Evolutionary conservation across 2,113 vertebrate genomes (phyloP).

Genomic region (Tachuris rubrigastra): DNA sequence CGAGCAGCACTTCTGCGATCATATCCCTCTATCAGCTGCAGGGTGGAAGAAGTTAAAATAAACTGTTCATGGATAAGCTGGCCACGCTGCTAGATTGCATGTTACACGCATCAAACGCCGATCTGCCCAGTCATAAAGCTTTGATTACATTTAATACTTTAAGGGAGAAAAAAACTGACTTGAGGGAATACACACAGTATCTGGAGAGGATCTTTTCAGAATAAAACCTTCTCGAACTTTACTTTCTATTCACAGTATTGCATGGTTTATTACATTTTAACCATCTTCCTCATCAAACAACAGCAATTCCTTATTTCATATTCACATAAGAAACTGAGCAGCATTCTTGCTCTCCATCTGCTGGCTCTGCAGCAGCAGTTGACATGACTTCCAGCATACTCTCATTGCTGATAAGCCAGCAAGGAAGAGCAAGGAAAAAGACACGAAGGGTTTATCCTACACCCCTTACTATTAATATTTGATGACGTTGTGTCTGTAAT

Average conservation of each 20-base stretch:
- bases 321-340: not conserved
- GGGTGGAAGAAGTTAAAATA: not conserved
- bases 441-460: not conserved
- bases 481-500: slow-evolving; percentile 23
- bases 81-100: not conserved
- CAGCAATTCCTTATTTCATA: not conserved
- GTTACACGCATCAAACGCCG: not conserved
- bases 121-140: not conserved
- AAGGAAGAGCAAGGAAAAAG: not conserved
- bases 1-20: not conserved
- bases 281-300: not conserved
- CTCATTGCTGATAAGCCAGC: not conserved
- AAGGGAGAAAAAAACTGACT: not conserved
- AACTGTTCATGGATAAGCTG: not conserved
- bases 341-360: slow-evolving; percentile 22
- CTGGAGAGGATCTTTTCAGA: not conserved
- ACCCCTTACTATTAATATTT: slow-evolving; percentile 22
- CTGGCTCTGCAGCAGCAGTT: slow-evolving; percentile 12
- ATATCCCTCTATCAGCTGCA: not conserved
- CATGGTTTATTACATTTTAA: not conserved
- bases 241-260: not conserved
- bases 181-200: not conserved
- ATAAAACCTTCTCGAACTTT: not conserved
- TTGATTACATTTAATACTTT: not conserved
- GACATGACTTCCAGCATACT: not conserved